Conservation (phyloP, 2,113 vertebrate species). For the Tiliqua scincoides region DNA sequence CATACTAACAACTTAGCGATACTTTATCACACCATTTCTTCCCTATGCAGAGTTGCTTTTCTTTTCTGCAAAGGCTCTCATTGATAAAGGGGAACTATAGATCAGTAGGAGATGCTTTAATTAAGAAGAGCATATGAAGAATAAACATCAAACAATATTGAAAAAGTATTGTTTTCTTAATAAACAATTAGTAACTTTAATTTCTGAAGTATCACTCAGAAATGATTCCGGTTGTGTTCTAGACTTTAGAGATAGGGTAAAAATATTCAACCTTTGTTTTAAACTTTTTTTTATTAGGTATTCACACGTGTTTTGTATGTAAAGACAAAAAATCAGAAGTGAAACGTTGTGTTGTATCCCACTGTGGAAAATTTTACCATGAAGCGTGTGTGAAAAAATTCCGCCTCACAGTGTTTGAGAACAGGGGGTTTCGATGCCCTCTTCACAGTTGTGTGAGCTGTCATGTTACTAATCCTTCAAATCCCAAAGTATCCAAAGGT, state of each 20-base stretch:
- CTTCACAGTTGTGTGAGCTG: constrained; percentile 94
- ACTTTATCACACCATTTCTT: neutral
- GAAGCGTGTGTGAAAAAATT: constrained; percentile 88
- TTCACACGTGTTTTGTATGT: constrained; percentile 91
- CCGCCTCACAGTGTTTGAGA: constrained; percentile 89
- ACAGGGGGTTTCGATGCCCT: constrained; percentile 93
- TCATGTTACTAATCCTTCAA: constrained; percentile 84
- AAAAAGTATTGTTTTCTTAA: neutral
- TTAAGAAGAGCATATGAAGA: neutral
- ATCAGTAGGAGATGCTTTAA: neutral
- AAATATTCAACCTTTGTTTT: neutral
- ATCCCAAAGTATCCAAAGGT: constrained; percentile 90
- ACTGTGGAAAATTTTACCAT: constrained; percentile 97
- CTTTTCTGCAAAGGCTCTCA: neutral
- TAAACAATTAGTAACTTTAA: neutral
- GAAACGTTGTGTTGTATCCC: constrained; percentile 88
- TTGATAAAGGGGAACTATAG: neutral
- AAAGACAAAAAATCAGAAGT: constrained; percentile 86
- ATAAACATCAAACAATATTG: too few species aligned
- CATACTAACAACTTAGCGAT: neutral
- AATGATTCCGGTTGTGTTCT: neutral
- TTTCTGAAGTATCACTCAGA: neutral
- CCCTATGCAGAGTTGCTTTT: neutral
- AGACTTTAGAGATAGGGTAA: neutral
- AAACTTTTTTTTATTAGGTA: constrained; percentile 74